phyloP scores from a whole-genome alignment of 2,797 vertebrate species.

The Spinibarbus caldwelli region DNA sequence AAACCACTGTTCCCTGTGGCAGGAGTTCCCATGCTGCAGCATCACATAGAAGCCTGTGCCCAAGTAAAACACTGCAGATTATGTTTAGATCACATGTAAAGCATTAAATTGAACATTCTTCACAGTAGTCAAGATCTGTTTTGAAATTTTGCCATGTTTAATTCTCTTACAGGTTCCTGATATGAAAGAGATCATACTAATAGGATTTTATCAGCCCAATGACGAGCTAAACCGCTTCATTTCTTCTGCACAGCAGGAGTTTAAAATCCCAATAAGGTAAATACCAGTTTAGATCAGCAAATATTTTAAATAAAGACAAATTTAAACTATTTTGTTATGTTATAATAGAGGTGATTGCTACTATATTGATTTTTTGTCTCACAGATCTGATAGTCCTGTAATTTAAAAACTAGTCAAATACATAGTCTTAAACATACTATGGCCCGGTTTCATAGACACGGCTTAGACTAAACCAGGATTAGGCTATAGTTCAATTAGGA shows the following conservation, averaged over 20 bases:
- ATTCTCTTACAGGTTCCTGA: conserved; percentile 82
- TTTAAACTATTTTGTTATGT: not conserved
- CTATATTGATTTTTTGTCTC: conserved; percentile 1
- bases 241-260: conserved; percentile 88
- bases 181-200: conserved; percentile 94
- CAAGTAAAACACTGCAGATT: conserved; percentile 77
- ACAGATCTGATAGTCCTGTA: not conserved
- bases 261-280: conserved; percentile 93
- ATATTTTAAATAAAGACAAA: not conserved
- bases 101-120: not conserved
- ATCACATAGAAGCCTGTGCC: conserved; percentile 94
- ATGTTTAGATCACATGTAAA: not conserved
- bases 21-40: conserved; percentile 99
- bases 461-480: too few relatives aligned
- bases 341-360: not conserved
- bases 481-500: too few relatives aligned
- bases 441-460: too few relatives aligned
- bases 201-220: conserved; percentile 97
- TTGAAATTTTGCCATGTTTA: conserved; percentile 28
- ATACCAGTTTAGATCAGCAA: not conserved
- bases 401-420: not conserved
- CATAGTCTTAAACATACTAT: not conserved
- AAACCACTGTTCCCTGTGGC: conserved; percentile 98
- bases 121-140: not conserved
- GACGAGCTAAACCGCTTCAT: conserved; percentile 92